Percentiles rank a stretch among this genome's conserved stretches.
Conservation (phyloP, 92 coral and sea anemone genomes). For the Porites divaricata region DNA sequence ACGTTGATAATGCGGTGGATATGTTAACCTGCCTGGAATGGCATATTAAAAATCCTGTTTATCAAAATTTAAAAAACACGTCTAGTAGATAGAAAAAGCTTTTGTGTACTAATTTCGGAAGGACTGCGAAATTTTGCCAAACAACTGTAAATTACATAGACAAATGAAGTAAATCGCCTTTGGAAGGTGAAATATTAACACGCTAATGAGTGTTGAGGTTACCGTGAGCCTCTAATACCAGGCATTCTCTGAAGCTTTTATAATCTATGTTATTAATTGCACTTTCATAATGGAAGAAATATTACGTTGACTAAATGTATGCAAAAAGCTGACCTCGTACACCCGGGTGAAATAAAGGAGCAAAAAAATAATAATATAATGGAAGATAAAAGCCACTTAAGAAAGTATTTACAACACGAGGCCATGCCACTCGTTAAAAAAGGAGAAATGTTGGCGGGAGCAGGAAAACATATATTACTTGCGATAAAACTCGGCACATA, state of each 20-base stretch:
- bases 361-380: slow-evolving; percentile 52
- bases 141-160: slow-evolving; percentile 23
- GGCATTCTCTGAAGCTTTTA: slow-evolving; percentile 60
- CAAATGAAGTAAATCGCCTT: slow-evolving; percentile 50
- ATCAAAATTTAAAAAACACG: slow-evolving; percentile 67
- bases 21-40: slow-evolving; percentile 78
- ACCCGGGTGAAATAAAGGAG: slow-evolving; percentile 60
- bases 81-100: slow-evolving; percentile 31
- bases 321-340: slow-evolving; percentile 64
- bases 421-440: slow-evolving; percentile 27
- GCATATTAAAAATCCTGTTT: slow-evolving; percentile 80
- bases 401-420: slow-evolving; percentile 51
- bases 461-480: slow-evolving; percentile 7
- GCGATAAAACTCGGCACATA: slow-evolving; percentile 2
- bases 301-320: slow-evolving; percentile 72
- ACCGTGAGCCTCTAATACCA: slow-evolving; percentile 65
- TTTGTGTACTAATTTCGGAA: slow-evolving; percentile 43
- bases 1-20: slow-evolving; percentile 74
- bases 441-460: slow-evolving; percentile 18
- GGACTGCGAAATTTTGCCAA: slow-evolving; percentile 39
- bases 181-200: slow-evolving; percentile 43
- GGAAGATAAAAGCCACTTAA: slow-evolving; percentile 72
- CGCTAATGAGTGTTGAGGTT: slow-evolving; percentile 69
- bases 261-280: slow-evolving; percentile 74
- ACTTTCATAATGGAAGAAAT: slow-evolving; percentile 66